phyloP scores from a whole-genome alignment of 2,113 vertebrate genomes.

The Lophura nycthemera region DNA sequence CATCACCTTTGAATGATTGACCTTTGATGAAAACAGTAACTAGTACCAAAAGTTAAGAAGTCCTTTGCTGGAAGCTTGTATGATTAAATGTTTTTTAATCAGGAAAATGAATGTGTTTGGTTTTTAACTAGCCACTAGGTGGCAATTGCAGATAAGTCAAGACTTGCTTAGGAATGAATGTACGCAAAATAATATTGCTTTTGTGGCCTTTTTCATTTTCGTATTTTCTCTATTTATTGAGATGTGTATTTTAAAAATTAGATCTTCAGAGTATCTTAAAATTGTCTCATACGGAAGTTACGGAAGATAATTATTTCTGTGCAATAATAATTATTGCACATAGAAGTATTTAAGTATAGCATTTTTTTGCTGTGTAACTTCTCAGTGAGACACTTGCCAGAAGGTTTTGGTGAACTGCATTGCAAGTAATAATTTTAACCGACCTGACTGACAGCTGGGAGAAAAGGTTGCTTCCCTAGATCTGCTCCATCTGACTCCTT shows the following conservation, averaged over 20 bases:
- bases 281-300: neutral
- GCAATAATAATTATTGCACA: neutral
- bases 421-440: neutral
- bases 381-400: neutral
- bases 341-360: neutral
- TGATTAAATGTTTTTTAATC: neutral
- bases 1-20: neutral
- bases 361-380: neutral
- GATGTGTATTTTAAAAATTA: neutral
- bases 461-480: neutral
- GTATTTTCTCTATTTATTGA: neutral
- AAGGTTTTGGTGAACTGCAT: neutral
- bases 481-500: neutral
- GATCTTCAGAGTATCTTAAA: neutral
- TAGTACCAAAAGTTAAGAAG: neutral
- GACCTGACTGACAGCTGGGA: neutral
- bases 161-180: neutral
- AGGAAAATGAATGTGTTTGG: neutral
- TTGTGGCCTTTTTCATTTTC: neutral
- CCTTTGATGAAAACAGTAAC: neutral
- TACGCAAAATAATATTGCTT: neutral
- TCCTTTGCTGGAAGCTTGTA: neutral
- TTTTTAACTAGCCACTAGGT: slow-evolving; percentile 56
- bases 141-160: slow-evolving; percentile 63
- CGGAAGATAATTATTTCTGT: neutral